Evolutionary conservation across 1,140 invertebrate genomes (phyloP).

Genomic region (Leptestheria dahalacensis): DNA sequence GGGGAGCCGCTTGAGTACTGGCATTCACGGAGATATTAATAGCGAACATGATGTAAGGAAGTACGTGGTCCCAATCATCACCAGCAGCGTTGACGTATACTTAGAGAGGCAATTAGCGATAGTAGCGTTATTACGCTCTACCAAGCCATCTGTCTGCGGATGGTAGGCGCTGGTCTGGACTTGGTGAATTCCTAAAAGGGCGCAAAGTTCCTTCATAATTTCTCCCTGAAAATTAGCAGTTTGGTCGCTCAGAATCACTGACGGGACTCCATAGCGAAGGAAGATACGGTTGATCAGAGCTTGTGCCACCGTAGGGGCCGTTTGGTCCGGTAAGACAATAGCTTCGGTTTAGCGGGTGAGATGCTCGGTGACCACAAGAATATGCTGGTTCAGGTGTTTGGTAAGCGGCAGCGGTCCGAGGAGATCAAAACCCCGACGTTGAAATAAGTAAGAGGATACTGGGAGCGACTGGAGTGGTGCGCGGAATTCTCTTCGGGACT

Average conservation of each 20-base stretch:
- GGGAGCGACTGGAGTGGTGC: slow-evolving; percentile 10
- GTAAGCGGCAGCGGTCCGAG: slow-evolving; percentile 17
- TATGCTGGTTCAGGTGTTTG: slow-evolving; percentile 19
- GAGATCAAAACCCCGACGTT: slow-evolving; percentile 16
- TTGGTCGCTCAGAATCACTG: slow-evolving; percentile 24
- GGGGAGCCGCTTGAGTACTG: slow-evolving; percentile 1
- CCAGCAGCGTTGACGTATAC: background rate
- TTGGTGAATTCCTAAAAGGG: slow-evolving; percentile 14
- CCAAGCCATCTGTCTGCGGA: slow-evolving; percentile 18
- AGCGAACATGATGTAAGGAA: background rate
- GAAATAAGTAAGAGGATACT: slow-evolving; percentile 9
- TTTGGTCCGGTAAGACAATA: slow-evolving; percentile 20
- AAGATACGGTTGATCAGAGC: slow-evolving; percentile 22
- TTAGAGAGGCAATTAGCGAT: slow-evolving; percentile 17
- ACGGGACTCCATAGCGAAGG: slow-evolving; percentile 22
- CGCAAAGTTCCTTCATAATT: slow-evolving; percentile 15
- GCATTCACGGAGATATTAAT: background rate
- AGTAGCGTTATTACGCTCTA: slow-evolving; percentile 23
- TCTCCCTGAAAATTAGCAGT: slow-evolving; percentile 14
- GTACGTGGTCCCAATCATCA: background rate
- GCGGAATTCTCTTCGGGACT: slow-evolving; percentile 3
- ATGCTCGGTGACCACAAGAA: slow-evolving; percentile 25
- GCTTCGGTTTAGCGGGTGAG: slow-evolving; percentile 24
- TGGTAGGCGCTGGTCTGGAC: slow-evolving; percentile 18
- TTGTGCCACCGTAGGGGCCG: slow-evolving; percentile 21